Evolutionary conservation across 2,113 vertebrate species (phyloP).

Genomic region (Neotragus pygmaeus): DNA sequence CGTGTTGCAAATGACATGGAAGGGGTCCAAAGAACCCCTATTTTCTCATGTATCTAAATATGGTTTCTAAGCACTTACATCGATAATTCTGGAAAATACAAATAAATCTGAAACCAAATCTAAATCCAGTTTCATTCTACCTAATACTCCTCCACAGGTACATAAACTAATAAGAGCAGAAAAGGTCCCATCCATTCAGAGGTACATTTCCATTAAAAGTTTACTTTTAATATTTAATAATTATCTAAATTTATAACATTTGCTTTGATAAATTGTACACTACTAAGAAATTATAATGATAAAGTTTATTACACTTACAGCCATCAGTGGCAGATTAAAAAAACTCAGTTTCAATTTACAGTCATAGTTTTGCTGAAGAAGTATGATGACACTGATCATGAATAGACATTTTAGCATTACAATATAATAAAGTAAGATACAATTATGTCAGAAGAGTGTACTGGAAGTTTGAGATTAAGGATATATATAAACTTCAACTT

Average conservation of each 20-base stretch:
- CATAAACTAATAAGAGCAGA: background rate
- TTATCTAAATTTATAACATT: conserved; percentile 2
- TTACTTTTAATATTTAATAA: background rate
- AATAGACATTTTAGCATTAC: background rate
- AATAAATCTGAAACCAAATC: background rate
- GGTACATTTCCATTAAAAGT: background rate
- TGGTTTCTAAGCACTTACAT: background rate
- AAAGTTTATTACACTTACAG: background rate
- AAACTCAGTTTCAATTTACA: background rate
- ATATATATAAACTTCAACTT: background rate
- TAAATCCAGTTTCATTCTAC: background rate
- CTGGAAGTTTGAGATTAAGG: background rate
- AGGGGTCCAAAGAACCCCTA: background rate
- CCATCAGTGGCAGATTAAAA: background rate
- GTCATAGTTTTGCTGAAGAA: background rate
- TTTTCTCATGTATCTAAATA: background rate
- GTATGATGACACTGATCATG: background rate
- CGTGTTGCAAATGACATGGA: background rate
- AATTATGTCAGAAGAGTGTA: background rate
- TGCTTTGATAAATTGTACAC: background rate
- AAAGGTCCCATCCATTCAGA: background rate
- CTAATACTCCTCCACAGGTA: background rate
- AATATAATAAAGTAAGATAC: background rate
- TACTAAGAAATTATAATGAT: background rate
- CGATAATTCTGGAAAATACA: background rate